Conservation (phyloP, 2,797 vertebrate genomes). For the Gila robusta region DNA sequence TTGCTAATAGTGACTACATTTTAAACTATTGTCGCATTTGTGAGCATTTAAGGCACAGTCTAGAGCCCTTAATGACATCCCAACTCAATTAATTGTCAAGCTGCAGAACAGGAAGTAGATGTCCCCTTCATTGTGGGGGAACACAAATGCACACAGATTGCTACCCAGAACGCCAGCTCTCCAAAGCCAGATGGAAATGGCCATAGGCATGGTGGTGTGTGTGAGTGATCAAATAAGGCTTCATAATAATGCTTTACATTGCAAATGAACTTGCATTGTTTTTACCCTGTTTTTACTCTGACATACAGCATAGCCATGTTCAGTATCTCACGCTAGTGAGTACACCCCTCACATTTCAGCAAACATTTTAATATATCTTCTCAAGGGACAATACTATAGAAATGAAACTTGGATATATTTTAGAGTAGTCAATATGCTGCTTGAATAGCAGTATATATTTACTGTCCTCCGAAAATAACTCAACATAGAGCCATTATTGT, state of each 20-base stretch:
- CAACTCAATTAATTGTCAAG: conserved; percentile 28
- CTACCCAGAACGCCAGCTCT: conserved; percentile 36
- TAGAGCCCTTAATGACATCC: conserved; percentile 3
- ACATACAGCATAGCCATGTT: background rate
- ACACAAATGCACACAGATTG: conserved; percentile 31
- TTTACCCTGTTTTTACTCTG: conserved; percentile 21
- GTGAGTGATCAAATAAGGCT: conserved; percentile 13
- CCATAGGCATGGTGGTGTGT: background rate
- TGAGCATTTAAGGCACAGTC: conserved; percentile 14
- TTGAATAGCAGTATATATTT: too few relatives aligned
- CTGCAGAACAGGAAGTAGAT: conserved; percentile 48
- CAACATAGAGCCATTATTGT: too few relatives aligned
- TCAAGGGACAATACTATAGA: too few relatives aligned
- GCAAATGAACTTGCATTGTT: background rate
- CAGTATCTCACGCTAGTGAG: too few relatives aligned
- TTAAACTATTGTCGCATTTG: background rate
- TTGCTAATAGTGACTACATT: background rate
- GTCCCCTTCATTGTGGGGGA: conserved; percentile 16
- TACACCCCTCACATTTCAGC: too few relatives aligned
- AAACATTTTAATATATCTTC: too few relatives aligned
- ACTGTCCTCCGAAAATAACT: too few relatives aligned
- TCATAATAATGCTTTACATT: conserved; percentile 11
- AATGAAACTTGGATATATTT: too few relatives aligned
- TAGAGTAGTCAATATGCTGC: too few relatives aligned
- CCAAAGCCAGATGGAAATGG: conserved; percentile 40